phyloP scores from a whole-genome alignment of 2,888 invertebrate species.

The Melinaea menophilus region DNA sequence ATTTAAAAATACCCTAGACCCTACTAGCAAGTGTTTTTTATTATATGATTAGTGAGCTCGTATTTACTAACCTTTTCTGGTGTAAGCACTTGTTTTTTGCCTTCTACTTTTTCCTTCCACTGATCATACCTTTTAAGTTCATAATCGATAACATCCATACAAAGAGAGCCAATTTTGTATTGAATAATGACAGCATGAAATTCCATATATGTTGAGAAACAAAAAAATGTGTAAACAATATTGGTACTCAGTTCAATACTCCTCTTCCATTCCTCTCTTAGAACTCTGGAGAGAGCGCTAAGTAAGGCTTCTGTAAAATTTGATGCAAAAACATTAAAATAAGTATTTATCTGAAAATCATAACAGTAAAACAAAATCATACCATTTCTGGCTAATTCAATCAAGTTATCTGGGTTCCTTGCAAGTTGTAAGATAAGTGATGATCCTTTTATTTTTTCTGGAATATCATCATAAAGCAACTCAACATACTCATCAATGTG shows the following conservation, averaged over 20 bases:
- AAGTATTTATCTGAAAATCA: conserved; percentile 21
- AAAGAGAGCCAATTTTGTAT: conserved; percentile 97
- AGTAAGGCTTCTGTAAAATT: conserved; percentile 89
- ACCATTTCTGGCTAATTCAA: conserved; percentile 96
- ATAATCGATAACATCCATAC: conserved; percentile 97
- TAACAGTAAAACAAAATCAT: conserved; percentile 33
- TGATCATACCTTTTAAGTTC: conserved; percentile 95
- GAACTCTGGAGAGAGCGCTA: conserved; percentile 95
- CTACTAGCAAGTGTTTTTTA: too few relatives aligned
- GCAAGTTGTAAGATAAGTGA: conserved; percentile 94
- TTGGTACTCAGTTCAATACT: conserved; percentile 97
- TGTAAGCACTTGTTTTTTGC: conserved; percentile 65
- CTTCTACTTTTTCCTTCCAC: conserved; percentile 85
- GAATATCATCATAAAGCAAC: conserved; percentile 95
- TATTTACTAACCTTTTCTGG: conserved; percentile 62
- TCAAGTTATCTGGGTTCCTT: conserved; percentile 94
- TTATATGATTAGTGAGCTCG: not conserved
- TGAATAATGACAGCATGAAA: conserved; percentile 97
- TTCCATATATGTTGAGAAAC: conserved; percentile 96
- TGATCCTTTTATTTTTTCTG: conserved; percentile 95
- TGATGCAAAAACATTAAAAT: not conserved
- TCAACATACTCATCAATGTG: conserved; percentile 96
- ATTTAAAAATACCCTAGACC: too few relatives aligned
- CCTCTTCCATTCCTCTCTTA: conserved; percentile 98
- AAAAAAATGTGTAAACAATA: conserved; percentile 97